These are phyloP conservation scores for Caenorhabditis latens DNA, from an alignment of 1,140 invertebrate genomes.

Conservation along the genomic window DNA sequence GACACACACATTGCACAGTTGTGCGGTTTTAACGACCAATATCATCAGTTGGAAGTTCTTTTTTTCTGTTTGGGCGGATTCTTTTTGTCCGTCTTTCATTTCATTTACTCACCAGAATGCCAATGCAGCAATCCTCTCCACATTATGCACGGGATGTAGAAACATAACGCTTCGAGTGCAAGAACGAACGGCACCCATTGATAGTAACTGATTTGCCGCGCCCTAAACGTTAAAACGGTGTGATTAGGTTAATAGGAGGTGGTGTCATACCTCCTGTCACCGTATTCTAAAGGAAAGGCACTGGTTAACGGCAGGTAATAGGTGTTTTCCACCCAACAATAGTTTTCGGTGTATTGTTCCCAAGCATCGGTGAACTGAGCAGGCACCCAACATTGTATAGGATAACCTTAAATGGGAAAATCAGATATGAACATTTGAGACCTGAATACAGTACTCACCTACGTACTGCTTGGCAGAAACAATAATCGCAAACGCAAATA, in stretches of 20 bases:
- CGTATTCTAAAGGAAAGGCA: constrained; percentile 77
- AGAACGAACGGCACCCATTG: constrained; percentile 80
- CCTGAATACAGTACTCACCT: constrained; percentile 63
- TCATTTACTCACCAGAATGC: constrained; percentile 75
- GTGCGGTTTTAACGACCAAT: constrained; percentile 52
- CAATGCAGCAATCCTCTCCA: constrained; percentile 79
- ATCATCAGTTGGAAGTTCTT: constrained; percentile 45
- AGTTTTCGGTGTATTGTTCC: constrained; percentile 77
- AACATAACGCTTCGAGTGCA: constrained; percentile 80
- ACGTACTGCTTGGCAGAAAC: constrained; percentile 78
- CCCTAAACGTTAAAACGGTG: constrained; percentile 67
- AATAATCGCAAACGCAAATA: constrained; percentile 78
- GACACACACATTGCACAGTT: constrained; percentile 42
- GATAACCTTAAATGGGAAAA: constrained; percentile 70
- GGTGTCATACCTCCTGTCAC: constrained; percentile 73
- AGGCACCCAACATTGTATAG: constrained; percentile 78
- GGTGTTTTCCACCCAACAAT: constrained; percentile 78
- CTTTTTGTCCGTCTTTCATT: background rate
- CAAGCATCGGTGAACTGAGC: constrained; percentile 78
- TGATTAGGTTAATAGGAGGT: background rate
- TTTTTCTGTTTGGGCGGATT: constrained; percentile 9
- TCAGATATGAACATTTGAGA: background rate
- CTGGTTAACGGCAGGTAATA: constrained; percentile 77
- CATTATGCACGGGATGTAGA: constrained; percentile 80
- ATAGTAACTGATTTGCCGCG: constrained; percentile 78